Evolutionary conservation across 2,797 vertebrate genomes (phyloP).

Genomic region (Malacoctenus gilli): DNA sequence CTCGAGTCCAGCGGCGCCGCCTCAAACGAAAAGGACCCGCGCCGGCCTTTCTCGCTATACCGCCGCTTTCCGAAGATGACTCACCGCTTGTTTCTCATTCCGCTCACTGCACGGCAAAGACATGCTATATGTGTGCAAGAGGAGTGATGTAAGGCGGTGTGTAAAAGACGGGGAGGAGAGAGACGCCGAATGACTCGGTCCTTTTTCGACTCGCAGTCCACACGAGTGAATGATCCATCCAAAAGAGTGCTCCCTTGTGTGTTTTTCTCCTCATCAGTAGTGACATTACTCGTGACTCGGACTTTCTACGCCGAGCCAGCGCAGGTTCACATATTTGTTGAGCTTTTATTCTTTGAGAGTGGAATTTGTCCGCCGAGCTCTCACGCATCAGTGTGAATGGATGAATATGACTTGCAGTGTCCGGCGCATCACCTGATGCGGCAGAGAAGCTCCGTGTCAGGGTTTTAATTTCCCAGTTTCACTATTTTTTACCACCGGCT

Average conservation of each 20-base stretch:
- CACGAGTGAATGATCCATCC: neutral
- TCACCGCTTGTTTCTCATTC: slow-evolving; percentile 1
- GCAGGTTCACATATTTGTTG: neutral
- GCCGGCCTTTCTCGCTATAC: slow-evolving; percentile 3
- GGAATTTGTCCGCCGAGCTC: no score
- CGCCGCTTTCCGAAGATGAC: slow-evolving; percentile 24
- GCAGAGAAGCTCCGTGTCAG: no score
- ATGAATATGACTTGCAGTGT: no score
- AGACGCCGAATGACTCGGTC: neutral
- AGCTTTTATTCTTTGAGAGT: no score
- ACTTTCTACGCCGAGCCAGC: neutral
- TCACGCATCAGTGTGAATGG: neutral
- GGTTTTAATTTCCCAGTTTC: no score
- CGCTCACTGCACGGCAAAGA: slow-evolving; percentile 4
- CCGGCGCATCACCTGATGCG: no score
- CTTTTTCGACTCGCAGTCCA: neutral
- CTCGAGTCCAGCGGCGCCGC: slow-evolving; percentile 3
- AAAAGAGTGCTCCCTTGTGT: neutral
- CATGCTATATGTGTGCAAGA: neutral
- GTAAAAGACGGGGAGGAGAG: slow-evolving; percentile 8
- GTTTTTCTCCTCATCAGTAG: neutral
- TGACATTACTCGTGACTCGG: neutral
- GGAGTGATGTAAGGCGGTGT: neutral
- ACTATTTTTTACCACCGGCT: no score
- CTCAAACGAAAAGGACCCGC: neutral